Percentiles rank a stretch among this genome's conserved stretches.
phyloP scores from a whole-genome alignment of 2,113 vertebrate genomes.

The Alouatta palliata region DNA sequence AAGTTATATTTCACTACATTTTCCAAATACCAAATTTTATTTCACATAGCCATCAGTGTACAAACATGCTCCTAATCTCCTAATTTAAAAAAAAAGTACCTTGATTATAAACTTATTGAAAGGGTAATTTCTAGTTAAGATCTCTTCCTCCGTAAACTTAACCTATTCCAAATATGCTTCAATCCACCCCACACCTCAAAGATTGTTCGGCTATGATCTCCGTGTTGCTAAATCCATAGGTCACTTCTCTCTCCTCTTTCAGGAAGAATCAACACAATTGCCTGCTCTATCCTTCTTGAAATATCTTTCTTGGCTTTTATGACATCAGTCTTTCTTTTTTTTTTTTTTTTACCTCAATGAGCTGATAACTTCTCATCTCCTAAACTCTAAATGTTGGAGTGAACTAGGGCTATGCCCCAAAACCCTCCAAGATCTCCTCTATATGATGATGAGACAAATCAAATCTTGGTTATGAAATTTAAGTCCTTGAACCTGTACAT shows the following conservation, averaged over 20 bases:
- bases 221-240: neutral
- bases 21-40: neutral
- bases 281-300: neutral
- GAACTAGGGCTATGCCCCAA: neutral
- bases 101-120: neutral
- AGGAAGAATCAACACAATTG: neutral
- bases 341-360: neutral
- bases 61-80: neutral
- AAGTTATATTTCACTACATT: neutral
- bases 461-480: neutral
- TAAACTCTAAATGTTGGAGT: neutral
- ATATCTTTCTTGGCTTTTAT: neutral
- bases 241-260: neutral
- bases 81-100: neutral
- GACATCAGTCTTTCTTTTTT: neutral
- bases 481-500: neutral
- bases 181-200: neutral
- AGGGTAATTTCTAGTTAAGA: neutral
- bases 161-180: neutral
- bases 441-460: neutral
- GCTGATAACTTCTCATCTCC: neutral
- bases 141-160: neutral
- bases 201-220: neutral
- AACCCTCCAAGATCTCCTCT: neutral
- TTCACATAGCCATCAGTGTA: neutral